Evolutionary conservation across 2,888 invertebrate genomes (phyloP).

Genomic region (Petrophora chlorosata): DNA sequence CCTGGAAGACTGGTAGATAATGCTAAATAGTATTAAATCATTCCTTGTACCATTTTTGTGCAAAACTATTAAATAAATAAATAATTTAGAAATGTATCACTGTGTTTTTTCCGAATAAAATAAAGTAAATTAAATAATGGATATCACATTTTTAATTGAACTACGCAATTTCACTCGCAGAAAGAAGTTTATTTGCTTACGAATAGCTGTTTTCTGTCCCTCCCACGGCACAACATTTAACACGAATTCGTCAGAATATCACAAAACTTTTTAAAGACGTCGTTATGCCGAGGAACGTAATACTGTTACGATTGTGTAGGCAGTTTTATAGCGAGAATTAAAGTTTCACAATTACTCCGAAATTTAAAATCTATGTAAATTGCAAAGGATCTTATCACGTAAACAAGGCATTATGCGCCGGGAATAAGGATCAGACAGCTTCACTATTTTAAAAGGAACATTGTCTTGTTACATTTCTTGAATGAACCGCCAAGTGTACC

Average conservation of each 20-base stretch:
- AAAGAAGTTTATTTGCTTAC: background rate
- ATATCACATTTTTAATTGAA: background rate
- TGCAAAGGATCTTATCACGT: background rate
- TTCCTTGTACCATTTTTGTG: no score
- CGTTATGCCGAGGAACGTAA: conserved; percentile 9
- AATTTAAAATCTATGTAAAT: conserved; percentile 7
- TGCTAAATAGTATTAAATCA: no score
- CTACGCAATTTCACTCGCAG: no score
- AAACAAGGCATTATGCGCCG: background rate
- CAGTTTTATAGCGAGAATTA: conserved; percentile 11
- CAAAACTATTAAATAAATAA: no score
- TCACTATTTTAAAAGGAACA: no score
- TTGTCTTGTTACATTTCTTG: no score
- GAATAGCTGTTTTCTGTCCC: background rate
- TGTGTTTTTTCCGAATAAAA: no score
- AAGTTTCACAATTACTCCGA: conserved; percentile 1
- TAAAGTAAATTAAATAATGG: no score
- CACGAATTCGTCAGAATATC: conserved; percentile 10
- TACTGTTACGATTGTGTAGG: conserved; percentile 15
- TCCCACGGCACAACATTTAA: conserved; percentile 5
- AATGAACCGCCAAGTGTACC: no score
- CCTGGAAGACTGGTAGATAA: no score
- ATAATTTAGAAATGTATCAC: no score
- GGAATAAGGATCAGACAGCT: background rate
- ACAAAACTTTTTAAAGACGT: conserved; percentile 15